phyloP scores from a whole-genome alignment of 1,140 invertebrate species.

The Venustaconcha ellipsiformis region DNA sequence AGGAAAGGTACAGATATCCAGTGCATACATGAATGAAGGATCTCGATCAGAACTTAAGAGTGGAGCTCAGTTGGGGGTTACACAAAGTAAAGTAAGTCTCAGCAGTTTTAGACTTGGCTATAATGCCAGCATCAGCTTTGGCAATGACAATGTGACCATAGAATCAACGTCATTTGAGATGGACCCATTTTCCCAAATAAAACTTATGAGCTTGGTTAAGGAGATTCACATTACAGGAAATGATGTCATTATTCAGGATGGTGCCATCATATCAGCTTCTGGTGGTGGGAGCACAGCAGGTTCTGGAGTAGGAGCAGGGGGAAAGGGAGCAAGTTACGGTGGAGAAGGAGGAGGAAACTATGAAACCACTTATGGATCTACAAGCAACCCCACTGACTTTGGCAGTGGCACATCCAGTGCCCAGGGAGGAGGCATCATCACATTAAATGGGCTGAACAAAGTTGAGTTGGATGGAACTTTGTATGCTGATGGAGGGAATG shows the following conservation, averaged over 20 bases:
- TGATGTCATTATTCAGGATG: constrained; percentile 44
- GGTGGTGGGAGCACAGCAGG: constrained; percentile 30
- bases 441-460: constrained; percentile 19
- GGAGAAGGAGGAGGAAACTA: constrained; percentile 41
- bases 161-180: constrained; percentile 35
- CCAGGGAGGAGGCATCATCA: constrained; percentile 47
- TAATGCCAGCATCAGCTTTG: constrained; percentile 34
- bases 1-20: constrained; percentile 19
- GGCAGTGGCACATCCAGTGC: constrained; percentile 41
- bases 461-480: constrained; percentile 43
- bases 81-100: constrained; percentile 21
- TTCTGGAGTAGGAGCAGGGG: constrained; percentile 15
- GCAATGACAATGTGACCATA: constrained; percentile 35
- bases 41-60: constrained; percentile 13
- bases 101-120: constrained; percentile 35
- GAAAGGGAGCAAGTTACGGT: constrained; percentile 48
- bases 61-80: constrained; percentile 21
- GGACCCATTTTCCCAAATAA: constrained; percentile 35
- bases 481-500: constrained; percentile 31
- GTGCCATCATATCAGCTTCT: constrained; percentile 36
- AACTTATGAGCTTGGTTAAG: constrained; percentile 22
- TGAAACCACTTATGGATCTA: constrained; percentile 40
- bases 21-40: constrained; percentile 21
- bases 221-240: constrained; percentile 31
- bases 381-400: constrained; percentile 27